These are phyloP conservation scores for Lathronympha strigana DNA, from an alignment of 2,888 invertebrate species.

Conservation along the genomic window DNA sequence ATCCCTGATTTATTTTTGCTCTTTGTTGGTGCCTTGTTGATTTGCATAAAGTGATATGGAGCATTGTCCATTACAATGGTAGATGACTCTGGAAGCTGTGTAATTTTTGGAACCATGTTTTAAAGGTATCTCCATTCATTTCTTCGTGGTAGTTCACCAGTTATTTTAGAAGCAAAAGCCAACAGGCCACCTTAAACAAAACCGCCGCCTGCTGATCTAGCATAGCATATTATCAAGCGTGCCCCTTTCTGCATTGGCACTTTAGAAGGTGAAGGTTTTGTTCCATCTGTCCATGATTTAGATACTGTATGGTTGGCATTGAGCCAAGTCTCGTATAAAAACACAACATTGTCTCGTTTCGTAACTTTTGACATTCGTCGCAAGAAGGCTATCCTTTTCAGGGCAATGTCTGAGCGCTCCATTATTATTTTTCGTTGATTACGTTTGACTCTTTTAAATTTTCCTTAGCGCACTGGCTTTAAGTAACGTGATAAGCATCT, in stretches of 20 bases:
- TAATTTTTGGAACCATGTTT: background rate
- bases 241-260: background rate
- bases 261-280: background rate
- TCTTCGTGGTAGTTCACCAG: background rate
- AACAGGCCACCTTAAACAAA: background rate
- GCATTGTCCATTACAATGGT: conserved; percentile 1
- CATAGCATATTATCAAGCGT: background rate
- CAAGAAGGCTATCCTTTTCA: background rate
- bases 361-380: background rate
- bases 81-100: background rate
- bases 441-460: background rate
- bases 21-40: background rate
- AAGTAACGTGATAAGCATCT: background rate
- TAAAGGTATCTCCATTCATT: background rate
- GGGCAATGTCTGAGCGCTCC: background rate
- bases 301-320: conserved; percentile 5
- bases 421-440: conserved; percentile 6
- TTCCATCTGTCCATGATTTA: background rate
- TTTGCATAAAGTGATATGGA: background rate
- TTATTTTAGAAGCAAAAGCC: background rate
- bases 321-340: background rate
- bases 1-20: background rate
- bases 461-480: background rate
- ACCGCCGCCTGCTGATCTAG: background rate
- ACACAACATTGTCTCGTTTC: background rate